phyloP scores from a whole-genome alignment of 2,797 vertebrate genomes.

The Oryzias dopingdopingensis region DNA sequence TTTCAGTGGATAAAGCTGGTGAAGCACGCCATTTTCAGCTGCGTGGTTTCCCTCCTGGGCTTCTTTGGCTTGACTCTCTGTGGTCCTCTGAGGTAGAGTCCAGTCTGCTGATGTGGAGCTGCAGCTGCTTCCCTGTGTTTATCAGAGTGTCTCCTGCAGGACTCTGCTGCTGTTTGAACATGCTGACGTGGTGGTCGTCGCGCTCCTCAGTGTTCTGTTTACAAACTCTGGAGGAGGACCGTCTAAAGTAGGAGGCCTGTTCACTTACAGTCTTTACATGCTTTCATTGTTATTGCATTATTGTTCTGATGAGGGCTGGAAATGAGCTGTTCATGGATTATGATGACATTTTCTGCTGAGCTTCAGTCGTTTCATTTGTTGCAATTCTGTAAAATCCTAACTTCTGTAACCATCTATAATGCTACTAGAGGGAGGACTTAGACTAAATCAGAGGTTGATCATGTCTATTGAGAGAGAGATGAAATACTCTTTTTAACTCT shows the following conservation, averaged over 20 bases:
- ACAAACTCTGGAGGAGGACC: constrained; percentile 92
- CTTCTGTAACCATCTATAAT: too few relatives aligned
- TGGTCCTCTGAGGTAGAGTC: constrained; percentile 91
- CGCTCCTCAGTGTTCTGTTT: constrained; percentile 91
- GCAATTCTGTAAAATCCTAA: background rate
- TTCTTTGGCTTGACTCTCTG: constrained; percentile 98
- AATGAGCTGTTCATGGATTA: too few relatives aligned
- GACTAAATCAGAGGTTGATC: too few relatives aligned
- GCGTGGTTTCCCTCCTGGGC: constrained; percentile 91
- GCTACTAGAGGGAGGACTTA: too few relatives aligned
- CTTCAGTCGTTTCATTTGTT: background rate
- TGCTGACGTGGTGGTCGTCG: constrained; percentile 90
- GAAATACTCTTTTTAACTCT: too few relatives aligned
- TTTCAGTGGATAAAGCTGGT: constrained; percentile 95
- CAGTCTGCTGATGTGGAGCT: too few relatives aligned
- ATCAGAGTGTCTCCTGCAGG: constrained; percentile 65
- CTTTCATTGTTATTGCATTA: too few relatives aligned
- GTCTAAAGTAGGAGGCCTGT: constrained; percentile 82
- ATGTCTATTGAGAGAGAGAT: too few relatives aligned
- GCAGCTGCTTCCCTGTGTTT: background rate
- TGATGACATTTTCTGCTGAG: too few relatives aligned
- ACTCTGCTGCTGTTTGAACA: constrained; percentile 94
- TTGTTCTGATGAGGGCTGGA: too few relatives aligned
- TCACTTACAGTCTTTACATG: too few relatives aligned
- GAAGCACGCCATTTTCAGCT: constrained; percentile 92